phyloP scores from a whole-genome alignment of 2,797 vertebrate species.

The Anisognathus igniventris region DNA sequence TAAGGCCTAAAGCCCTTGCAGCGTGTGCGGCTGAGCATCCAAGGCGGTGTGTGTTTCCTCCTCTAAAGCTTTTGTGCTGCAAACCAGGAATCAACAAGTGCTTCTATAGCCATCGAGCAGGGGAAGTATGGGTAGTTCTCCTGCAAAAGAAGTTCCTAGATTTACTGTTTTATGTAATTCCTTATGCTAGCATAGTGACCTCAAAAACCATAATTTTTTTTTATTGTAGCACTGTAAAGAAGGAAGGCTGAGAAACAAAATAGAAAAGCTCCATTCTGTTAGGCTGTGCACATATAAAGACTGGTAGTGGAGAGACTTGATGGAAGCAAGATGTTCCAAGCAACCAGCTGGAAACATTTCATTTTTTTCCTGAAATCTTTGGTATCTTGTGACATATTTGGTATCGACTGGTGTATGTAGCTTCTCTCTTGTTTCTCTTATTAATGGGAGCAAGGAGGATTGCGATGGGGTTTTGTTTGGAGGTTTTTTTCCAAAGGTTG shows the following conservation, averaged over 20 bases:
- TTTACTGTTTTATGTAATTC: not conserved
- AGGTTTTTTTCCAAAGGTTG: accelerated
- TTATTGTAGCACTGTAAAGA: not conserved
- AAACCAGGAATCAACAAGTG: not conserved
- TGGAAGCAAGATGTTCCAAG: accelerated
- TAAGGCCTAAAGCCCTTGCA: not conserved
- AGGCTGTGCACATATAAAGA: accelerated
- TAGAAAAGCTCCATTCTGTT: not conserved
- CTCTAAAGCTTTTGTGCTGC: not conserved
- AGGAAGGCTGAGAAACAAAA: not conserved
- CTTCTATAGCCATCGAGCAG: not conserved
- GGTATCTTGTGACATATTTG: not conserved
- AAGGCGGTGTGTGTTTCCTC: not conserved
- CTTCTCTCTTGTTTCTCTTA: not conserved
- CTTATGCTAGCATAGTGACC: not conserved
- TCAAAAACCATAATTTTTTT: not conserved
- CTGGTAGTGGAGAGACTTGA: not conserved
- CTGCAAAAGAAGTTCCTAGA: too few relatives aligned
- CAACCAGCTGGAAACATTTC: not conserved
- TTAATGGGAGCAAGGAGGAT: not conserved
- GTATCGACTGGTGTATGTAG: not conserved
- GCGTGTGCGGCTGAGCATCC: not conserved
- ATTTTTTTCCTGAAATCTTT: not conserved
- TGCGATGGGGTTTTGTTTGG: not conserved
- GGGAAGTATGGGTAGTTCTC: not conserved